These are phyloP conservation scores for Elmis aenea DNA, from an alignment of 2,888 invertebrate genomes.

Conservation along the genomic window DNA sequence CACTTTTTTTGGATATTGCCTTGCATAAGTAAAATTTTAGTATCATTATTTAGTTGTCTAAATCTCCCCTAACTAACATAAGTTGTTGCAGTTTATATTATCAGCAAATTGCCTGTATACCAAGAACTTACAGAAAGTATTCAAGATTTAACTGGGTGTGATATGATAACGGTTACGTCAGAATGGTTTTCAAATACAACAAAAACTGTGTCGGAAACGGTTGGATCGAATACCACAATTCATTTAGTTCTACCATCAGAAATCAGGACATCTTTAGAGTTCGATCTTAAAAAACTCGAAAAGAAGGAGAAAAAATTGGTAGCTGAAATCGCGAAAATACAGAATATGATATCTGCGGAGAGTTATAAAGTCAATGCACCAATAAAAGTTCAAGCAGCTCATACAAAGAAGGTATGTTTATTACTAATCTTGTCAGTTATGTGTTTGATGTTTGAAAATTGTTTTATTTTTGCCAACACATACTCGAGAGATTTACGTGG, in stretches of 20 bases:
- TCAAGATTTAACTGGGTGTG: constrained; percentile 33
- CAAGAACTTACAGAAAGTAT: constrained; percentile 25
- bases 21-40: no score
- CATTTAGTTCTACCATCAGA: constrained; percentile 37
- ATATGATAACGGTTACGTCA: constrained; percentile 20
- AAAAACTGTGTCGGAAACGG: constrained; percentile 29
- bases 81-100: constrained; percentile 27
- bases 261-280: constrained; percentile 28
- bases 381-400: constrained; percentile 30
- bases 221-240: constrained; percentile 29
- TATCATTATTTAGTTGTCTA: no score
- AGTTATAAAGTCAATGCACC: constrained; percentile 37
- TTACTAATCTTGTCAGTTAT: background rate
- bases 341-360: constrained; percentile 31
- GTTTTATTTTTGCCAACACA: no score
- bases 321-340: constrained; percentile 39
- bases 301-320: constrained; percentile 38
- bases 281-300: constrained; percentile 35
- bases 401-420: constrained; percentile 36
- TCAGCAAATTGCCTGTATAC: constrained; percentile 19
- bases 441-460: no score
- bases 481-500: no score
- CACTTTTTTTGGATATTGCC: no score
- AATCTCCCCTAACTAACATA: no score
- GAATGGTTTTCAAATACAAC: background rate